Conservation (phyloP, 1,140 invertebrate species). For the Sminthurides bifidus region DNA sequence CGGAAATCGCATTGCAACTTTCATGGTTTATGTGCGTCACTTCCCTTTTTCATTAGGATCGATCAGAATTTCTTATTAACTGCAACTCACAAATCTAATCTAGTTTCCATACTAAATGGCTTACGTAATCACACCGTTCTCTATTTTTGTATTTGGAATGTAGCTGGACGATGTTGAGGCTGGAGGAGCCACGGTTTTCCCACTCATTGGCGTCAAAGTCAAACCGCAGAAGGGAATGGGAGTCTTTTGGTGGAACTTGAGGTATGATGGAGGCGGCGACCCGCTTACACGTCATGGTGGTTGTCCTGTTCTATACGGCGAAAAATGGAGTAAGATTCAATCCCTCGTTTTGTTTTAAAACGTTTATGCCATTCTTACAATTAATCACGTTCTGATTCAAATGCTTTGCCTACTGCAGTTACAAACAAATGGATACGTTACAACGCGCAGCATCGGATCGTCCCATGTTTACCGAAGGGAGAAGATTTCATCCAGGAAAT, state of each 20-base stretch:
- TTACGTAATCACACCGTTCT: too few species aligned
- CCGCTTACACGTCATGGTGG: slow-evolving; percentile 85
- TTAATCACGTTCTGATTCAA: not conserved
- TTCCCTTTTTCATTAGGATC: not conserved
- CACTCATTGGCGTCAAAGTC: slow-evolving; percentile 64
- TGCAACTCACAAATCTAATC: too few species aligned
- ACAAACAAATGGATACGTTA: slow-evolving; percentile 33
- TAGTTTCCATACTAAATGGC: too few species aligned
- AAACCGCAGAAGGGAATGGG: slow-evolving; percentile 82
- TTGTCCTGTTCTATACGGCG: slow-evolving; percentile 89
- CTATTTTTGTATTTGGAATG: slow-evolving; percentile 6
- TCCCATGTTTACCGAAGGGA: slow-evolving; percentile 26
- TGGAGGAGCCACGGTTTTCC: slow-evolving; percentile 91
- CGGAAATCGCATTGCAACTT: slow-evolving; percentile 45
- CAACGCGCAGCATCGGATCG: slow-evolving; percentile 25
- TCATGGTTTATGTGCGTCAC: slow-evolving; percentile 45
- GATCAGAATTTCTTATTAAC: too few species aligned
- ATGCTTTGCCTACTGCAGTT: slow-evolving; percentile 15
- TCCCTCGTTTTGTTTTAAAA: not conserved
- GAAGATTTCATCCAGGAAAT: slow-evolving; percentile 4
- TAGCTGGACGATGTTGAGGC: slow-evolving; percentile 38
- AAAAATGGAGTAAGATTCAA: slow-evolving; percentile 75
- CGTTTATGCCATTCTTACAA: not conserved
- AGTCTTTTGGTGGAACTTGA: slow-evolving; percentile 91
- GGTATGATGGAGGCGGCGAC: slow-evolving; percentile 86